Base-by-base conservation (phyloP, 2,113 vertebrate genomes). In the Forbesichthys papilliferus region DNA sequence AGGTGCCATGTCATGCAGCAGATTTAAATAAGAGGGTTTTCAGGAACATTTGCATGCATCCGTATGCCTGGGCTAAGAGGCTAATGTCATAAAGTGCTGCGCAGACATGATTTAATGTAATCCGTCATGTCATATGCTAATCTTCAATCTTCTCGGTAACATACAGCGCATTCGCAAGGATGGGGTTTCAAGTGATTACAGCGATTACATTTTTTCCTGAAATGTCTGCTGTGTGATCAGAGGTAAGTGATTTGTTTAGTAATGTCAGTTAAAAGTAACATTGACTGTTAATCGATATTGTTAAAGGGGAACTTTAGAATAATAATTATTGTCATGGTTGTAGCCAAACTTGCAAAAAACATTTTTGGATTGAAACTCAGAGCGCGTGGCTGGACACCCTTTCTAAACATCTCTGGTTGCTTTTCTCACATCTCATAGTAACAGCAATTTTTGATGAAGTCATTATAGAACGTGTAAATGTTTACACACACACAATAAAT, bases 91-190 rank as follows among this genome's bases (percentile, higher is more conserved):
- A 95, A 96, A 97, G 95, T 92, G 92, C 90, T 81, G 90, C 90
- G 88, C 95, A 94, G 95, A 95, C 94, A 93, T 94, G 95, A 96
- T 95, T 97, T 96, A 97, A 98, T 96, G 96, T 97, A 96, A 97
- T 97, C 96, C 98, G 96, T 97, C 96, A 95, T 98, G 96, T 98
- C 95, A 96, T 98, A 98, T 98, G 96, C 96, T 98, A 98, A 99
- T 99, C 95, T 98, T 94, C 94, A 94, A 90, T 93, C 93, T 94
- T 95, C 75, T 78, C 72, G 5, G 72, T 78, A 75, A 84, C 71
- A 85, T 83, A 61, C 77, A 65, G 75, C 76, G 18, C 67, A 67
- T 73, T 75, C 77, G 77, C 51, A 11, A 0, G 13, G 61, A 62
- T 48, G 69, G 27, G 70, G 69, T 77, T 85, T 84, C 55, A 81